Conservation (phyloP, 2,113 vertebrate species). For the Sphaerodactylus townsendi region DNA sequence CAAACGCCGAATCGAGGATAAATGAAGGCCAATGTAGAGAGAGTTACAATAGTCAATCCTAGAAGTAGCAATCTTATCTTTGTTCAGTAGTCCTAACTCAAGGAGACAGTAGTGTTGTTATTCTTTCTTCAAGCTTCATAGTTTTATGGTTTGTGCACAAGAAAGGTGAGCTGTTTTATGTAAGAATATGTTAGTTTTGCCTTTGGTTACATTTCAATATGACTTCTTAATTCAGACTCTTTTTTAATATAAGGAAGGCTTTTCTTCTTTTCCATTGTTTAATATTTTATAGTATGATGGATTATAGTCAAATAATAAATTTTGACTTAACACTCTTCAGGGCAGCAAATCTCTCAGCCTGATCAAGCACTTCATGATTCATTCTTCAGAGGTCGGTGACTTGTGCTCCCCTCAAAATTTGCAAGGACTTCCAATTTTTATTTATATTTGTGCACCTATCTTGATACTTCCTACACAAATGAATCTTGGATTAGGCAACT, state of each 20-base stretch:
- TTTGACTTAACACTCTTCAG: neutral
- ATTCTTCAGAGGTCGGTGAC: neutral
- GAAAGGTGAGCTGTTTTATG: neutral
- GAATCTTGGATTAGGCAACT: neutral
- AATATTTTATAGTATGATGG: neutral
- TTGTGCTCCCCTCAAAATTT: neutral
- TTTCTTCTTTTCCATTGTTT: neutral
- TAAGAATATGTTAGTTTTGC: neutral
- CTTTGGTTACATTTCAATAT: neutral
- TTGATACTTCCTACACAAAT: neutral
- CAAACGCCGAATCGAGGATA: no score
- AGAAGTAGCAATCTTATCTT: neutral
- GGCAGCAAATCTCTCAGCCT: neutral
- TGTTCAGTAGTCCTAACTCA: neutral
- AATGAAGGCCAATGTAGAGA: no score
- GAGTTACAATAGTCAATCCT: no score
- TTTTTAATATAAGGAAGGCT: neutral
- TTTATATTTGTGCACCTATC: neutral
- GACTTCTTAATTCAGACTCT: neutral
- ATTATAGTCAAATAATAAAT: slow-evolving; percentile 6
- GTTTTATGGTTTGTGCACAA: neutral
- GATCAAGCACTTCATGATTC: neutral
- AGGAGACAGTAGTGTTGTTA: neutral
- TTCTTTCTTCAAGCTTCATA: neutral
- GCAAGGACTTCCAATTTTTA: neutral